phyloP scores from a whole-genome alignment of 2,888 invertebrate species.

The Epicampocera succincta region DNA sequence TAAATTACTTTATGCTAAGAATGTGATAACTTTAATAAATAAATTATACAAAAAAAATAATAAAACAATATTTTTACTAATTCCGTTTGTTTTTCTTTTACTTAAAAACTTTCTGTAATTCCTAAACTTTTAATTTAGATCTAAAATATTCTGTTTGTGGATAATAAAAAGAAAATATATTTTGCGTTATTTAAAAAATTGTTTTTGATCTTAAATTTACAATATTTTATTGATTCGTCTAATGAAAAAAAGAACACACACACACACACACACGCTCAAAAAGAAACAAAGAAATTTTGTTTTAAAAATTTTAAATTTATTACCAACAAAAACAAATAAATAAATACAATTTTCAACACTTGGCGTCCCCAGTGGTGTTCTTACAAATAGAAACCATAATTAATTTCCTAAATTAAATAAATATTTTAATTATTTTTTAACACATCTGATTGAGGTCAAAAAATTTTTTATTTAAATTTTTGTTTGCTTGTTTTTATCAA shows the following conservation, averaged over 20 bases:
- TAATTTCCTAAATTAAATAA: conserved; percentile 19
- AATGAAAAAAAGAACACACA: conserved; percentile 14
- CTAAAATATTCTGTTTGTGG: conserved; percentile 36
- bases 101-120: conserved; percentile 15
- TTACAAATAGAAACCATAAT: conserved; percentile 13
- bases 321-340: conserved; percentile 25
- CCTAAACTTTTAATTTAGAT: conserved; percentile 7
- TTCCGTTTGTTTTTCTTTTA: conserved; percentile 36
- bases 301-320: conserved; percentile 23
- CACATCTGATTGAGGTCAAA: conserved; percentile 39
- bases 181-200: neutral
- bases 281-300: neutral
- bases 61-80: conserved; percentile 65
- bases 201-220: conserved; percentile 8
- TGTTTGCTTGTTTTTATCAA: conserved; percentile 2
- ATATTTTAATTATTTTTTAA: conserved; percentile 17
- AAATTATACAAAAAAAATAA: conserved; percentile 35
- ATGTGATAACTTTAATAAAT: conserved; percentile 48
- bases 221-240: conserved; percentile 19
- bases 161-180: conserved; percentile 36
- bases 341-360: neutral
- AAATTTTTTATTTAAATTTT: conserved; percentile 21
- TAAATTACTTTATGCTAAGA: conserved; percentile 58
- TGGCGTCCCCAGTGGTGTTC: conserved; percentile 12
- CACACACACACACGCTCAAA: no score